Conservation (phyloP, 2,113 vertebrate genomes). For the Daboia siamensis region DNA sequence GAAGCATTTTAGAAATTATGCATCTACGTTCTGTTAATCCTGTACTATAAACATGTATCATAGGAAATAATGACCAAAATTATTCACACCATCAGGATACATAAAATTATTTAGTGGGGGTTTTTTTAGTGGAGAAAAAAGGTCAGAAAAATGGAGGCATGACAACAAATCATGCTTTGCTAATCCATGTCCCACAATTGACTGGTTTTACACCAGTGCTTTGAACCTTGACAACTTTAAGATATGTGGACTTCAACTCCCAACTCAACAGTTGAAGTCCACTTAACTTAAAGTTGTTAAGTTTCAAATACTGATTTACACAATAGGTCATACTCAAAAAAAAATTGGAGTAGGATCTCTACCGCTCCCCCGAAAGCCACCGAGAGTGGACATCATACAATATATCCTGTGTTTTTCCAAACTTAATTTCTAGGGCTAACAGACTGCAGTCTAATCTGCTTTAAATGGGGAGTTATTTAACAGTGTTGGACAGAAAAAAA, state of each 20-base stretch:
- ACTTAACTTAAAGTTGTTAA: background rate
- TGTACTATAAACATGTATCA: background rate
- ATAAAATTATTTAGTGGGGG: background rate
- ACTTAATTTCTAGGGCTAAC: background rate
- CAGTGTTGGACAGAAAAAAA: background rate
- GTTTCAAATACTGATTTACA: background rate
- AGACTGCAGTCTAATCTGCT: background rate
- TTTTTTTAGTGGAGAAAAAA: background rate
- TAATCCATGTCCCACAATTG: background rate
- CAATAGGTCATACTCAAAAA: background rate
- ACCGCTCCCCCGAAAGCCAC: too few species aligned
- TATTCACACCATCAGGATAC: background rate
- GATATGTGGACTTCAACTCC: too few species aligned
- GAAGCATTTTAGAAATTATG: background rate
- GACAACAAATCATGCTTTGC: background rate
- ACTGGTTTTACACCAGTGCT: background rate
- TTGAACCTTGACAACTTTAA: background rate
- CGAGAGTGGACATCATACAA: background rate
- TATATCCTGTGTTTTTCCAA: background rate
- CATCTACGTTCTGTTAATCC: background rate
- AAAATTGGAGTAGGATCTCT: background rate
- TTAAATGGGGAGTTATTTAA: background rate
- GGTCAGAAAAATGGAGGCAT: background rate
- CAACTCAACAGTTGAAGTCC: background rate
- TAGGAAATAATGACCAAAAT: background rate